Conservation (phyloP, 2,113 vertebrate genomes). For the Labrus mixtus region DNA sequence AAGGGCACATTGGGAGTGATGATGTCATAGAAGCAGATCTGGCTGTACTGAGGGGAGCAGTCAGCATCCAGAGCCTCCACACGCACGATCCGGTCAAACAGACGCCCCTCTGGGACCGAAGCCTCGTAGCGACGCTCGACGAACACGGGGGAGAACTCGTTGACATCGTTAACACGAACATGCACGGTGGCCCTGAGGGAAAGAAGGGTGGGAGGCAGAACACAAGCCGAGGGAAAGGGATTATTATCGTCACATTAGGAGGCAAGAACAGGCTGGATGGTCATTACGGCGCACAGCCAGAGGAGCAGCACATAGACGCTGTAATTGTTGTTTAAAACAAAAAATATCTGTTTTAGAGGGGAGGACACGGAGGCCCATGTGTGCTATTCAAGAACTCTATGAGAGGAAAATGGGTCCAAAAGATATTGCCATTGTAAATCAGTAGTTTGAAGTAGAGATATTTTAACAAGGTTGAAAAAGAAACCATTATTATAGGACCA, state of each 20-base stretch:
- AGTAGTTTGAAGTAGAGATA: neutral
- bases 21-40: constrained; percentile 99
- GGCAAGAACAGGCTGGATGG: neutral
- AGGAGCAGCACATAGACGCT: neutral
- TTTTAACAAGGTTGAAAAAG: neutral
- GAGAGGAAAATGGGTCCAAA: neutral
- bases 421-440: neutral
- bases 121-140: constrained; percentile 93
- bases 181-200: constrained; percentile 93
- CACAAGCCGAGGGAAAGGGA: constrained; percentile 7
- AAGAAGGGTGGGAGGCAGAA: constrained; percentile 12
- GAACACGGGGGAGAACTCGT: constrained; percentile 97
- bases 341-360: neutral
- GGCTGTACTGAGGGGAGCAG: constrained; percentile 98
- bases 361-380: neutral
- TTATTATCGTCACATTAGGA: constrained; percentile 28
- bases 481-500: neutral
- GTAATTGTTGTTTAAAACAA: constrained; percentile 14
- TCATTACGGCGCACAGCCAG: neutral
- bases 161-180: constrained; percentile 96
- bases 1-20: constrained; percentile 97
- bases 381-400: neutral
- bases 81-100: constrained; percentile 93
- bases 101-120: constrained; percentile 93
- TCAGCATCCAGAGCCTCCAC: constrained; percentile 97